Evolutionary conservation across 2,797 vertebrate species (phyloP).

Genomic region (Mormyrus proboscirostris): DNA sequence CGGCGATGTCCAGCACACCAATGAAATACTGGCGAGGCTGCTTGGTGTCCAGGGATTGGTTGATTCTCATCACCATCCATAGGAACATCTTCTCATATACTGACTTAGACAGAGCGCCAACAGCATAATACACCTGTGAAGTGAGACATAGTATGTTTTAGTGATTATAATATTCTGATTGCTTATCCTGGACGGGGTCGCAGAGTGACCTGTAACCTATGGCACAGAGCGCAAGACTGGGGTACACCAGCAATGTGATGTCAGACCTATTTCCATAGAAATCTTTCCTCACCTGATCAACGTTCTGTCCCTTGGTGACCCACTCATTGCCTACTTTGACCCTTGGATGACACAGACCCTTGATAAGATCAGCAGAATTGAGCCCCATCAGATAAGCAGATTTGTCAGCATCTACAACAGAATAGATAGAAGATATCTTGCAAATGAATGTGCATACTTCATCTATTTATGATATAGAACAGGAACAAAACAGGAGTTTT

Average conservation of each 20-base stretch:
- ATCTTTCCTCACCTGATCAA: slow-evolving; percentile 51
- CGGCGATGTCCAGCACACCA: slow-evolving; percentile 56
- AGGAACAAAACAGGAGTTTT: not conserved
- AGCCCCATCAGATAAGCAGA: slow-evolving; percentile 56
- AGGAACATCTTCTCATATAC: slow-evolving; percentile 66
- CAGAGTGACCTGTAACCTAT: not conserved
- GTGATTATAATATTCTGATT: not conserved
- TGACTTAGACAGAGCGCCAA: slow-evolving; percentile 55
- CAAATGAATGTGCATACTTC: not conserved
- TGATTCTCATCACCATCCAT: slow-evolving; percentile 73
- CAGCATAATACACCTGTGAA: slow-evolving; percentile 50
- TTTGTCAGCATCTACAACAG: slow-evolving; percentile 52
- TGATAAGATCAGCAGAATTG: slow-evolving; percentile 60
- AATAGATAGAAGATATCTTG: not conserved
- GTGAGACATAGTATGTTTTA: not conserved
- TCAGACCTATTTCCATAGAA: not conserved
- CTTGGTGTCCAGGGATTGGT: slow-evolving; percentile 63
- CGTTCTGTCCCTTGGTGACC: slow-evolving; percentile 61
- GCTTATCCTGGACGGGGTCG: not conserved
- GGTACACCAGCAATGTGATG: not conserved
- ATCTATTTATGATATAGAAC: not conserved
- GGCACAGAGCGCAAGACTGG: not conserved
- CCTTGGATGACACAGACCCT: slow-evolving; percentile 53
- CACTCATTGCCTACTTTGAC: slow-evolving; percentile 64
- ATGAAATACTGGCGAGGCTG: slow-evolving; percentile 70